Percentiles rank a stretch among this genome's conserved stretches.
phyloP scores from a whole-genome alignment of 2,888 invertebrate species.

The Hymenopus coronatus region DNA sequence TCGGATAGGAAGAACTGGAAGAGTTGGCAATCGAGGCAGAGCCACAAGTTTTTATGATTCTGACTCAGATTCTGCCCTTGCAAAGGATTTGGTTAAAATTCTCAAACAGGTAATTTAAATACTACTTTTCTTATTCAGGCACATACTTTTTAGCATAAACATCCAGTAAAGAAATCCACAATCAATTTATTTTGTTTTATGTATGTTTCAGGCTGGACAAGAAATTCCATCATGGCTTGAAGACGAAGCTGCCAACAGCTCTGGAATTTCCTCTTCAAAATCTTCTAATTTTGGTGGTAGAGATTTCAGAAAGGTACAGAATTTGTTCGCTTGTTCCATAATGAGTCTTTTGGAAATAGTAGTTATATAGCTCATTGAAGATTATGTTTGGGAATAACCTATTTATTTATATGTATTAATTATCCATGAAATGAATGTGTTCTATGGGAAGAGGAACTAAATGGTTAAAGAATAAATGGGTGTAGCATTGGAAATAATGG shows the following conservation, averaged over 20 bases:
- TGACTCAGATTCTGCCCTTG: slow-evolving; percentile 57
- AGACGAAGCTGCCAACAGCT: slow-evolving; percentile 47
- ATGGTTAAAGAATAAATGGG: too few relatives aligned
- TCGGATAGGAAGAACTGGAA: slow-evolving; percentile 52
- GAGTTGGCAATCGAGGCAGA: slow-evolving; percentile 49
- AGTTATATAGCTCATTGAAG: too few relatives aligned
- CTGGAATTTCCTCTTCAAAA: slow-evolving; percentile 45
- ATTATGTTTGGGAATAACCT: too few relatives aligned
- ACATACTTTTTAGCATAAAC: neutral
- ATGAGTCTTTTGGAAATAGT: too few relatives aligned
- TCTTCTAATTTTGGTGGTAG: slow-evolving; percentile 65
- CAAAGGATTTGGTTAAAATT: slow-evolving; percentile 66
- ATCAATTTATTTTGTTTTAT: neutral
- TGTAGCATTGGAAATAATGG: too few relatives aligned
- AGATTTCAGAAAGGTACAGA: slow-evolving; percentile 63
- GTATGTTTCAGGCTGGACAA: slow-evolving; percentile 63
- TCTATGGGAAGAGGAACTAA: too few relatives aligned
- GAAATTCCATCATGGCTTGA: slow-evolving; percentile 73
- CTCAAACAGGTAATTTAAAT: slow-evolving; percentile 55
- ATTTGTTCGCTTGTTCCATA: too few relatives aligned
- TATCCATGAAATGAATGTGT: too few relatives aligned
- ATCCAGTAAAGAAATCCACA: neutral
- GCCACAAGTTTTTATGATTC: slow-evolving; percentile 60
- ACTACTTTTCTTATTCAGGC: neutral
- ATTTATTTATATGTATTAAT: too few relatives aligned